Percentiles rank a stretch among this genome's conserved stretches.
These are phyloP conservation scores for Netelia melanura DNA, from an alignment of 2,888 invertebrate genomes.

Conservation along the genomic window DNA sequence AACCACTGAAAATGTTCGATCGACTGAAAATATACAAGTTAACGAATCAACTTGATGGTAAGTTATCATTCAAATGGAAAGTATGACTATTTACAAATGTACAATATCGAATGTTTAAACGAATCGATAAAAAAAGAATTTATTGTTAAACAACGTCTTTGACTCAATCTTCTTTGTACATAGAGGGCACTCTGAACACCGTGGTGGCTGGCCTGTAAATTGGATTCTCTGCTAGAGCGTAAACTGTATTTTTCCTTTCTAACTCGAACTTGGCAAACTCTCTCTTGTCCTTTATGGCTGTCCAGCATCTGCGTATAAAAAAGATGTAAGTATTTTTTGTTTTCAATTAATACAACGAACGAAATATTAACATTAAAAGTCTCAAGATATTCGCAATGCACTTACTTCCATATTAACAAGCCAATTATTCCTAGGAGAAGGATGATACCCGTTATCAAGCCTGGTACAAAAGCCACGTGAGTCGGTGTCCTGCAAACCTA, in stretches of 20 bases:
- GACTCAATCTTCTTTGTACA: conserved; percentile 75
- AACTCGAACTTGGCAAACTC: conserved; percentile 75
- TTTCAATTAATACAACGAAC: neutral
- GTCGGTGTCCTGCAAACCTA: conserved; percentile 75
- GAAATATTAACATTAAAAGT: neutral
- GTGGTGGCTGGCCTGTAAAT: conserved; percentile 88
- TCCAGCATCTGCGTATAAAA: conserved; percentile 71
- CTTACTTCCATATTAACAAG: conserved; percentile 79
- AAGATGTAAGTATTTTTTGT: conserved; percentile 8
- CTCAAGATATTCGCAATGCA: neutral
- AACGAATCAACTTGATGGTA: neutral
- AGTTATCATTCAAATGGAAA: neutral
- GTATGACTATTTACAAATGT: conserved; percentile 1
- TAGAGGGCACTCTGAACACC: conserved; percentile 86
- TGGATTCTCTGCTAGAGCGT: conserved; percentile 85
- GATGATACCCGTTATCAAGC: conserved; percentile 69
- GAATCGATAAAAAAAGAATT: conserved; percentile 17
- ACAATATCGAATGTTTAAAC: conserved; percentile 17
- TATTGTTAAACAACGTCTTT: neutral
- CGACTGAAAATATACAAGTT: neutral
- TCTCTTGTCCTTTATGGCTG: conserved; percentile 72
- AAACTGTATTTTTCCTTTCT: conserved; percentile 74
- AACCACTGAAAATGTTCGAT: neutral
- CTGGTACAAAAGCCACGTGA: conserved; percentile 72
- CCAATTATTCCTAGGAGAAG: conserved; percentile 73